phyloP scores from a whole-genome alignment of 2,113 vertebrate genomes.

The Tenebrosternarchus preto region DNA sequence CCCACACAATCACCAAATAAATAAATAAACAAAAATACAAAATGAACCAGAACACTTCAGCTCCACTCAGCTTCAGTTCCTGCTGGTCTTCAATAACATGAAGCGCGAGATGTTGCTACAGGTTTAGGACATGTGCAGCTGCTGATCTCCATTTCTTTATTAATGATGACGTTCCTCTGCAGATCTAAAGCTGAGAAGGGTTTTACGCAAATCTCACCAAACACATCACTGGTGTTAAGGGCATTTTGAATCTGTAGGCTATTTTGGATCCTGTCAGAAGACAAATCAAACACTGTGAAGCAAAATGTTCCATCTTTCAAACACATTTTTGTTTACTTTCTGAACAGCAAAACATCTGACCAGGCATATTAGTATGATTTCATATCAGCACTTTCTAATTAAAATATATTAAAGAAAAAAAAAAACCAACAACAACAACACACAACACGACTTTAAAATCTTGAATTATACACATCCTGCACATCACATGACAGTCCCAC shows the following conservation, averaged over 20 bases:
- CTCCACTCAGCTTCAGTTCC: slow-evolving; percentile 24
- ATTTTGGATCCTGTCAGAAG: background rate
- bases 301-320: background rate
- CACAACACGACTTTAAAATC: too few relatives aligned
- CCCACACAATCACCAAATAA: slow-evolving; percentile 16
- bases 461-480: too few relatives aligned
- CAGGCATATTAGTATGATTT: background rate
- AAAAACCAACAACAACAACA: too few relatives aligned
- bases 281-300: background rate
- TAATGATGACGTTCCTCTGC: background rate
- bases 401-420: background rate
- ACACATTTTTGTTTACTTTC: background rate
- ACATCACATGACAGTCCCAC: too few relatives aligned
- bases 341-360: background rate
- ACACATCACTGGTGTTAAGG: background rate
- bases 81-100: slow-evolving; percentile 31
- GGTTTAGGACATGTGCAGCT: background rate
- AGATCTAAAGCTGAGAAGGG: background rate
- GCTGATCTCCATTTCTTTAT: slow-evolving; percentile 9
- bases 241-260: background rate
- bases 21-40: too few relatives aligned
- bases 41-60: too few relatives aligned
- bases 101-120: slow-evolving; percentile 5
- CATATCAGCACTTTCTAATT: background rate
- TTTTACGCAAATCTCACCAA: background rate